Base-by-base conservation (phyloP, 2,113 vertebrate genomes). In the Petaurus breviceps region DNA sequence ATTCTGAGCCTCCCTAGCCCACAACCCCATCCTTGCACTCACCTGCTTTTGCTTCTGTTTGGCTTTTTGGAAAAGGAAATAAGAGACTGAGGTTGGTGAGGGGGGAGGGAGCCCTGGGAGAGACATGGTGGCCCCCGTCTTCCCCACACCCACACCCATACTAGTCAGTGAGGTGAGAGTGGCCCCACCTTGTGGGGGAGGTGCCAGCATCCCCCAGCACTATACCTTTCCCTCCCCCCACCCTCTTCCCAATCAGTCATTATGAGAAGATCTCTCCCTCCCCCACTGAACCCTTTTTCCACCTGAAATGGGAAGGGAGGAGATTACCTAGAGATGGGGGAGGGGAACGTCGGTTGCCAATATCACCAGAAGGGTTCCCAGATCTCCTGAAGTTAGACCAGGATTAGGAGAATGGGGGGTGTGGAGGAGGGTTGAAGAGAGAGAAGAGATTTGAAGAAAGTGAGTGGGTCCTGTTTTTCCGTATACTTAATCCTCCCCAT, bases 11-110 rank as follows among this genome's bases (percentile, higher is more conserved):
- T 54, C 95, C 93, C 95, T 61, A 92, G 90, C 92, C 54, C 96
- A 93, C 53, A 23, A 57, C n/a, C 91, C 90, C 91, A 96, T 92
- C 91, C 51, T 5, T 93, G 84, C 26, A 98, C 99, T 98, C 98
- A 99, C 99, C 99, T 99, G 99, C 97, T 99, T 99, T 98, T 99
- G 99, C 99, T 99, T 99, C 99, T 99, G 99, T 99, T 99, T 99
- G 98, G 99, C 99, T 99, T 99, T 99, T 98, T 98, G 98, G 97
- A 98, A 99, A 97, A 99, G 97, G 98, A 98, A 98, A 98, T 97
- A 98, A 97, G 96, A 98, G 96, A 97, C 96, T 97, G 52, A 96
- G 90, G 90, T 98, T 97, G 98, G 97, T 98, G 97, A 96, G 43
- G 96, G 92, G 94, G 92, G 92, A 54, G 54, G 92, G 94, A 92